Base-by-base conservation (phyloP, 2,888 invertebrate species). In the Teleiodes luculella region DNA sequence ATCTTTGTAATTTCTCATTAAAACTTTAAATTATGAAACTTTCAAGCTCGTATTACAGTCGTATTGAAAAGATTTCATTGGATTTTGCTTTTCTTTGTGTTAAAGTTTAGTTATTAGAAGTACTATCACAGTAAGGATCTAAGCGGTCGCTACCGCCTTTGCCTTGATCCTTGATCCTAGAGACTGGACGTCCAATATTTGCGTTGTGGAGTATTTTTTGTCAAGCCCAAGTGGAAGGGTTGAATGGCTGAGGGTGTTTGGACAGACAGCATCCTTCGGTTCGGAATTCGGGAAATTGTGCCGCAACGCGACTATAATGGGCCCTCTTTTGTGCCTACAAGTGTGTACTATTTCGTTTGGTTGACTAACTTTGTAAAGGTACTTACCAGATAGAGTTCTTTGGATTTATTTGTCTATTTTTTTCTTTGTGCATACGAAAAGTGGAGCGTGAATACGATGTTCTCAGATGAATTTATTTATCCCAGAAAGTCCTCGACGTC, bases 181-280 rank as follows among this genome's bases (percentile, higher is more conserved):
- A 76, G 75, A 72, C 78, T 84, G 81, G 75, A 78, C 72, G 71
- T 70, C 70, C 75, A 87, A 89, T 88, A 89, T 88, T 89, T 80
- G 86, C 87, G 66, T 66, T 82, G 76, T 80, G 78, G 78, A 85
- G 86, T 86, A 86, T 86, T 88, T 88, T 88, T 88, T 87, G 87
- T 89, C 83, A 83, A 77, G 82, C 83, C 75, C 78, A 69, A 83
- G 79, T 83, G 75, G 83, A 85, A 87, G 88, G 88, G 87, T 87
- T 89, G 88, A 88, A 89, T 86, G 85, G 85, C 76, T 78, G 76
- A 76, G 81, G 81, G 79, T 88, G 79, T 88, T 86, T 85, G 76
- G 68, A 75, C 77, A 84, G 83, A 43, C 67, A 70, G 64, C 72
- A 63, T 70, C 76, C 71, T 75, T 73, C 69, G 47, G 5, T 60